Base-by-base conservation (phyloP, 1,140 invertebrate genomes). In the Drosophila sproati region DNA sequence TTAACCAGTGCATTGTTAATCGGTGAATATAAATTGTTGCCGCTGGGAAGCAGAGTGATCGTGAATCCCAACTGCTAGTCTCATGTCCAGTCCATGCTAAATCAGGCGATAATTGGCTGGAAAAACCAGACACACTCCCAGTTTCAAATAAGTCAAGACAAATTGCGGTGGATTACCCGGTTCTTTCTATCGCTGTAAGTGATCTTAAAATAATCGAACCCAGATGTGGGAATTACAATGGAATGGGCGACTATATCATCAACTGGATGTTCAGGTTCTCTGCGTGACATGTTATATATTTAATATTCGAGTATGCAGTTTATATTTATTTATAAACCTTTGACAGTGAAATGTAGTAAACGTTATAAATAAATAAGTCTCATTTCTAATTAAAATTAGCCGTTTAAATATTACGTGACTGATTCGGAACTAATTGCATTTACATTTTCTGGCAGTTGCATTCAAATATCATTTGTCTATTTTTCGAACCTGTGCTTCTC, bases 61-160 rank as follows among this genome's bases (percentile, higher is more conserved):
- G 72, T 74, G 56, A 74, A 62, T 74, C 57, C 12, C 12, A 12
- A 12, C 12, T 12, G 28, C 10, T 10, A 31, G 7, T 54, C 34
- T 3, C 34, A 10, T 45, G 5, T 3, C 28, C 39, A 51, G 8
- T 51, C 59, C 5, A 62, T 60, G 68, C 68, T 77, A 82, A 82
- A 87, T 88, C 77, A 66, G 54, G 10, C 62, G 10, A 61, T 83
- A 87, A 89, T 83, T 87, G 80, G 28, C 28, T 80, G 77, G 74
- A 89, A 87, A 87, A 67, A 63, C 82, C 83, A 37, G 66, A 64
- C 82, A 43, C 31, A 61, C 55, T 61, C 68, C 57, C 73, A 67
- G 32, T 76, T 68, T 28, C 31, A 12, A 12, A 32, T 35, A 32
- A 61, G 52, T 37, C 34, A 45, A 77, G 51, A 67, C 54, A 63